Evolutionary conservation across 1,140 invertebrate genomes (phyloP).

Genomic region (Calycopis cecrops): DNA sequence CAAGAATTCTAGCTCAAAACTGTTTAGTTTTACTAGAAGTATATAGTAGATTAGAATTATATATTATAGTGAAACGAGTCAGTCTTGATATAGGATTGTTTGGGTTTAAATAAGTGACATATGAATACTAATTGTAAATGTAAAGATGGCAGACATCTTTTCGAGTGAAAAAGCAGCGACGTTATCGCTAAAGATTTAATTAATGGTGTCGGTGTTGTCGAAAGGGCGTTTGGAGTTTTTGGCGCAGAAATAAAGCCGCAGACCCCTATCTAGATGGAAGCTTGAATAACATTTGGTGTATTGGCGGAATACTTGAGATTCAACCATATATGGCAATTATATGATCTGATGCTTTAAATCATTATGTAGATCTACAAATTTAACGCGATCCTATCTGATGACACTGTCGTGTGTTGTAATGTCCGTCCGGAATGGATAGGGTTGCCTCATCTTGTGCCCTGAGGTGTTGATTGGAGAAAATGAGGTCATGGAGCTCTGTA

Average conservation of each 20-base stretch:
- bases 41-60: no score
- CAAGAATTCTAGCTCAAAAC: no score
- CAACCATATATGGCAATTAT: constrained; percentile 1
- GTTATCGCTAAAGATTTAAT: constrained; percentile 10
- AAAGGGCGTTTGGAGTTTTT: constrained; percentile 7
- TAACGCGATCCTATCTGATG: constrained; percentile 1
- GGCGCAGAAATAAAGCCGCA: neutral
- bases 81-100: no score
- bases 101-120: no score
- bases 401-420: neutral
- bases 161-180: constrained; percentile 3
- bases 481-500: no score
- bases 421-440: no score
- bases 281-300: constrained; percentile 5
- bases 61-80: no score
- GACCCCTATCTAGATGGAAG: constrained; percentile 5
- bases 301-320: constrained; percentile 10
- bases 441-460: no score
- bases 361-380: constrained; percentile 1
- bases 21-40: no score
- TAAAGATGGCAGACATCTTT: constrained; percentile 4
- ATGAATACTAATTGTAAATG: constrained; percentile 7
- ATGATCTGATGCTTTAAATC: constrained; percentile 9
- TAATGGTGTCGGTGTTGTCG: neutral
- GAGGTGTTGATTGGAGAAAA: no score